Evolutionary conservation across 2,797 vertebrate species (phyloP).

Genomic region (Girardinus metallicus): DNA sequence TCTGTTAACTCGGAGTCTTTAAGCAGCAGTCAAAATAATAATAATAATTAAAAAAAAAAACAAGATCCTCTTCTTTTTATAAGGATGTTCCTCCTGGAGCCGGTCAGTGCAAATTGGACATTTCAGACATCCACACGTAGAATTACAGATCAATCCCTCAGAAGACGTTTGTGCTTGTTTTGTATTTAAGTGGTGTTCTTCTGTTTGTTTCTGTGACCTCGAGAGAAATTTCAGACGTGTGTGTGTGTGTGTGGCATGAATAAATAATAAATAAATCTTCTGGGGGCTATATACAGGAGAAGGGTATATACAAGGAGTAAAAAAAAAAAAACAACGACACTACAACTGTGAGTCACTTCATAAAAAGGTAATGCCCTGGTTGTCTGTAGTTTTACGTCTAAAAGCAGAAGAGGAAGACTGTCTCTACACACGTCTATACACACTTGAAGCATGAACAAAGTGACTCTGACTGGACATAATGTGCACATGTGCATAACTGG

Average conservation of each 20-base stretch:
- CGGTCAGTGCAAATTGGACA: slow-evolving; percentile 56
- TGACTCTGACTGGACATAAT: slow-evolving; percentile 13
- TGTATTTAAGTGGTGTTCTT: slow-evolving; percentile 16
- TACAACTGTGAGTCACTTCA: slow-evolving; percentile 39
- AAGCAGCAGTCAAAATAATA: slow-evolving; percentile 13
- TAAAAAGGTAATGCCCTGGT: slow-evolving; percentile 63
- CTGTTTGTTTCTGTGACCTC: slow-evolving; percentile 35
- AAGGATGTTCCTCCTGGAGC: slow-evolving; percentile 66
- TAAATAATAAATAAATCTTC: slow-evolving; percentile 80
- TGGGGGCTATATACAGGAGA: slow-evolving; percentile 69
- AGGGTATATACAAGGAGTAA: slow-evolving; percentile 52
- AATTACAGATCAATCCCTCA: not conserved
- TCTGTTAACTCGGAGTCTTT: slow-evolving; percentile 40
- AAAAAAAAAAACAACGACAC: slow-evolving; percentile 47
- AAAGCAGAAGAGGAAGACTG: slow-evolving; percentile 18
- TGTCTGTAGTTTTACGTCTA: slow-evolving; percentile 15
- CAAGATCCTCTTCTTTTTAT: slow-evolving; percentile 75
- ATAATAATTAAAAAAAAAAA: not conserved
- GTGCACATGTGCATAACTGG: slow-evolving; percentile 15
- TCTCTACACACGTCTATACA: not conserved
- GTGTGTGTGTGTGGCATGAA: slow-evolving; percentile 73
- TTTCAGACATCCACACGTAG: not conserved
- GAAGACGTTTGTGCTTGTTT: slow-evolving; percentile 57
- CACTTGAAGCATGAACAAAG: not conserved
- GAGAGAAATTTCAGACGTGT: slow-evolving; percentile 31